Evolutionary conservation across 2,113 vertebrate genomes (phyloP), one percentile per base, ranked within the genome.

Genomic region (Caretta caretta): DNA sequence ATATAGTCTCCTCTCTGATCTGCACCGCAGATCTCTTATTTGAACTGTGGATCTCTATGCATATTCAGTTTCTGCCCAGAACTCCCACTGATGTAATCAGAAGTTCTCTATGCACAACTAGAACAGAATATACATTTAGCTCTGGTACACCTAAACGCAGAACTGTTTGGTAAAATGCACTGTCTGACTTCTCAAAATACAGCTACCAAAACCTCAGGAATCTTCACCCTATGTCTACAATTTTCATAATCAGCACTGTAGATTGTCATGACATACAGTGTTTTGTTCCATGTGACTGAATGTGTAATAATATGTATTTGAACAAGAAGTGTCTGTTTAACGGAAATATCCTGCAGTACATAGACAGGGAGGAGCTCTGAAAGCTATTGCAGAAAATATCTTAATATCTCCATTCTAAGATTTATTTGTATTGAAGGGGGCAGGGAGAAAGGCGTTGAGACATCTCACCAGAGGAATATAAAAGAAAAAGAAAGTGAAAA

Each of bases 321-420:
- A 86, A 82, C 84, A 86, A 76, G n/a, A 19, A 78, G n/a, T 31
- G 22, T 75, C 17, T 53, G 17, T 79, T 46, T 35, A 53, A 53
- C 51, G 19, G 51, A 53, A 53, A 53, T 17, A 53, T 53, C 51
- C 51, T 53, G 17, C 51, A 53, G 29, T 78, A 83, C 50, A 83
- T 25, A 86, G 27, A 27, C 76, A 42, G 27, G 69, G 53, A 49
- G 49, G 49, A 83, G 48, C 86, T 90, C 78, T 90, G 83, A 90
- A 89, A 86, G 84, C 82, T 82, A 75, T 80, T 93, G 51, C 84
- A n/a, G 69, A 83, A 81, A 82, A 93, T 81, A 65, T 81, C 78
- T 78, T 20, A 48, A 56, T 92, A 69, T 69, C 86, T 88, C 46
- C n/a, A 87, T 86, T 85, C 90, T 76, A 92, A 92, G 88, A 84